These are phyloP conservation scores for Melanostoma scalare DNA, from an alignment of 2,888 invertebrate genomes.

Conservation along the genomic window DNA sequence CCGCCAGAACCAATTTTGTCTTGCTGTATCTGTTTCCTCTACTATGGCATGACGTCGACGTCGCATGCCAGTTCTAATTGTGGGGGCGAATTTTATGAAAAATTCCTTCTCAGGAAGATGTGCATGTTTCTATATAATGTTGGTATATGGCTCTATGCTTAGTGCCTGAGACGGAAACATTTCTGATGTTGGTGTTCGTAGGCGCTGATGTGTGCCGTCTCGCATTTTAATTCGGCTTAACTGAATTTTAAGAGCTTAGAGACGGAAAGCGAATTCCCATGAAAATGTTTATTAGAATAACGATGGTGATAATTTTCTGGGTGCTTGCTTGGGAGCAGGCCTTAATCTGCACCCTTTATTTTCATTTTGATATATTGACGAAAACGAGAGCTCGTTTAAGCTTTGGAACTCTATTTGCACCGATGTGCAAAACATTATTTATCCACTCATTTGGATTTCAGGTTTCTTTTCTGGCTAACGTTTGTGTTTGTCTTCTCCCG, in stretches of 20 bases:
- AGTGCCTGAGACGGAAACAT: background rate
- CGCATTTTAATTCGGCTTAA: conserved; percentile 32
- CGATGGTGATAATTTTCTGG: background rate
- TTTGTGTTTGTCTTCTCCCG: no score
- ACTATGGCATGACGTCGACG: background rate
- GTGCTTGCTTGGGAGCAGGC: no score
- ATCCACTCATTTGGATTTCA: no score
- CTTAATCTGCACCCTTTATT: no score
- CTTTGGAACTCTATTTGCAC: no score
- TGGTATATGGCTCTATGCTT: background rate
- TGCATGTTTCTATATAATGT: no score
- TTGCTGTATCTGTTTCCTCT: conserved; percentile 18
- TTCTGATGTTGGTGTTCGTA: background rate
- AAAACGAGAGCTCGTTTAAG: no score
- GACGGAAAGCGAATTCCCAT: conserved; percentile 19
- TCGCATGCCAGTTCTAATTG: conserved; percentile 42
- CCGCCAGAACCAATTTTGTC: conserved; percentile 28
- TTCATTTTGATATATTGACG: no score
- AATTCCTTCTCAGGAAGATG: background rate
- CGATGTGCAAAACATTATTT: no score
- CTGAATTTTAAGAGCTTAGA: conserved; percentile 35
- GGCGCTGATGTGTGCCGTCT: conserved; percentile 13
- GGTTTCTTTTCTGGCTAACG: no score
- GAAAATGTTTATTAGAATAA: conserved; percentile 19
- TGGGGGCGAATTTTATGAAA: conserved; percentile 17